A percentile compares a stretch with the other conserved stretches of the same genome.
Conservation (phyloP, 2,888 invertebrate species). For the Conchocele bisecta region DNA sequence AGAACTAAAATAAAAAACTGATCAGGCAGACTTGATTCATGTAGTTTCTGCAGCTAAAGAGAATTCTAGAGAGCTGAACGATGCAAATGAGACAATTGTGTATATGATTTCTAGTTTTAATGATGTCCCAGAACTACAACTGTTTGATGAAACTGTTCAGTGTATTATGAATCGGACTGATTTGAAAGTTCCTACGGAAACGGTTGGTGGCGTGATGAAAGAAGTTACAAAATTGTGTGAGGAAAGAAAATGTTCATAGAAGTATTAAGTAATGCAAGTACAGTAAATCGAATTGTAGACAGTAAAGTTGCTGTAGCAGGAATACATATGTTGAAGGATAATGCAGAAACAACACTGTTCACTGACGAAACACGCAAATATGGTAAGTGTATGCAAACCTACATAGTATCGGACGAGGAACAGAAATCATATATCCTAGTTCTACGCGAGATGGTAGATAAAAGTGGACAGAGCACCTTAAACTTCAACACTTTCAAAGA, state of each 20-base stretch:
- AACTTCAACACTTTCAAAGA: conserved; percentile 45
- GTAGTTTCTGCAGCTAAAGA: no score
- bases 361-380: conserved; percentile 57
- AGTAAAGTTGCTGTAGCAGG: conserved; percentile 29
- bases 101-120: conserved; percentile 14
- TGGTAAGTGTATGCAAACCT: conserved; percentile 42
- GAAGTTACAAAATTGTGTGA: conserved; percentile 33
- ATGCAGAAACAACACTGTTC: conserved; percentile 37
- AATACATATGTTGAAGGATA: conserved; percentile 18
- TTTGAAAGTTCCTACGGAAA: conserved; percentile 35
- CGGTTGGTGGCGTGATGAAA: conserved; percentile 37
- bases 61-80: conserved; percentile 1
- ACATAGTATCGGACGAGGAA: conserved; percentile 34
- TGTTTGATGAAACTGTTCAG: conserved; percentile 15
- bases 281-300: conserved; percentile 48
- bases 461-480: conserved; percentile 28
- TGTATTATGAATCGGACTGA: conserved; percentile 46
- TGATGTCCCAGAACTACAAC: conserved; percentile 9
- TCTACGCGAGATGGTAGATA: conserved; percentile 36
- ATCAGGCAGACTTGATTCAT: not conserved
- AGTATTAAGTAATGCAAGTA: conserved; percentile 33
- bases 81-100: conserved; percentile 17
- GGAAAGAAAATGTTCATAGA: conserved; percentile 21
- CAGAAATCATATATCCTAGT: conserved; percentile 40
- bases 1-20: conserved; percentile 2